Percentiles rank a stretch among this genome's conserved stretches.
These are phyloP conservation scores for Tetranychus truncatus DNA, from an alignment of 2,888 invertebrate species.

Conservation along the genomic window DNA sequence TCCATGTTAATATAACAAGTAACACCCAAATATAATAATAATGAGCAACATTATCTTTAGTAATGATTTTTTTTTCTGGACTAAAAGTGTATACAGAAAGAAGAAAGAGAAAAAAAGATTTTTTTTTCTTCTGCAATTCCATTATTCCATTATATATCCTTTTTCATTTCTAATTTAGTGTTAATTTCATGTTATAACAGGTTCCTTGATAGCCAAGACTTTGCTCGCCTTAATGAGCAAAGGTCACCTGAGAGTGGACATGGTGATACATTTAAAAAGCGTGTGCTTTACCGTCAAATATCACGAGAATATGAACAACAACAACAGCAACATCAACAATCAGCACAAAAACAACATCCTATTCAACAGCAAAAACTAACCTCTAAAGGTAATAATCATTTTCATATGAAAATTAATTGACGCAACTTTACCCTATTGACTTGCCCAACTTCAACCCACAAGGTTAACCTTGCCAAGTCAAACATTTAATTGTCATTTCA, in stretches of 20 bases:
- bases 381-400: too few relatives aligned
- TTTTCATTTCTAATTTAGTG: not conserved
- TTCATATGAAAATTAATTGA: too few relatives aligned
- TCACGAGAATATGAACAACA: constrained; percentile 17
- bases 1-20: not conserved
- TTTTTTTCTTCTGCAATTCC: not conserved
- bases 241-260: not conserved
- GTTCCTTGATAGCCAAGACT: constrained; percentile 7
- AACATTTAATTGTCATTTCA: too few relatives aligned
- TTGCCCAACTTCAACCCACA: too few relatives aligned
- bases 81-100: too few relatives aligned
- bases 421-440: too few relatives aligned
- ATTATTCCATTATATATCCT: not conserved
- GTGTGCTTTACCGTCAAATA: constrained; percentile 14
- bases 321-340: constrained; percentile 12
- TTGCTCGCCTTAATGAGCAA: constrained; percentile 10
- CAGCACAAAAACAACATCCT: not conserved
- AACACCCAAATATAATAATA: constrained; percentile 1
- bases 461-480: too few relatives aligned
- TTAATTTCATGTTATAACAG: not conserved
- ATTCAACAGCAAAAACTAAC: too few relatives aligned
- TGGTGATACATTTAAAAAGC: constrained; percentile 8
- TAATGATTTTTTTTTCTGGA: not conserved
- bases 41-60: not conserved
- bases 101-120: not conserved